Percentiles rank a stretch among this genome's conserved stretches.
These are phyloP conservation scores for Mystacides longicornis DNA, from an alignment of 2,888 invertebrate genomes.

Conservation along the genomic window DNA sequence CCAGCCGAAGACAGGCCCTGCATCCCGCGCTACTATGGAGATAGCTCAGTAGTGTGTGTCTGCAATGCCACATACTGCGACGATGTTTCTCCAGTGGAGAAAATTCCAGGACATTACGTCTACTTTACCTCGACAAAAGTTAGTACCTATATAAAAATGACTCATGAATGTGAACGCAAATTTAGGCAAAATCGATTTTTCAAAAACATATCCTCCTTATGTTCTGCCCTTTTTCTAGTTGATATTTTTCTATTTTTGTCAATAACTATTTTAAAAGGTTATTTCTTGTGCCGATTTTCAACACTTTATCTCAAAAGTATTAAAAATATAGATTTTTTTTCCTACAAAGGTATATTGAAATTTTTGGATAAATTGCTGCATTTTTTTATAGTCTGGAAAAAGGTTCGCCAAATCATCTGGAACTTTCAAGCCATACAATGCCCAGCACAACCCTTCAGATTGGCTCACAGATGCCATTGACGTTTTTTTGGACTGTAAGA, in stretches of 20 bases:
- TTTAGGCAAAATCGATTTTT: background rate
- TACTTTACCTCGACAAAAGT: constrained; percentile 37
- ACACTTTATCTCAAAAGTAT: too few relatives aligned
- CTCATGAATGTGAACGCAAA: too few relatives aligned
- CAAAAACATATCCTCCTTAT: background rate
- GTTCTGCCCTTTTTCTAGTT: too few relatives aligned
- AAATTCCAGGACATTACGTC: constrained; percentile 27
- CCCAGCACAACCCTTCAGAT: background rate
- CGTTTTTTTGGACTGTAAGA: background rate
- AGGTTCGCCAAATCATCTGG: background rate
- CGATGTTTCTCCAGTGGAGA: constrained; percentile 29
- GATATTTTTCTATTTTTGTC: too few relatives aligned
- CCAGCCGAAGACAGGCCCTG: constrained; percentile 16
- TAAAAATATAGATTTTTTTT: too few relatives aligned
- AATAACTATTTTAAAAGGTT: too few relatives aligned
- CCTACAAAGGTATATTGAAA: too few relatives aligned
- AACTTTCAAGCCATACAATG: background rate
- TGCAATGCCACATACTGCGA: constrained; percentile 41
- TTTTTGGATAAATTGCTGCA: too few relatives aligned
- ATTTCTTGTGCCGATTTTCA: too few relatives aligned
- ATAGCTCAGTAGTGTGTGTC: constrained; percentile 36
- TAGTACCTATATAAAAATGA: too few relatives aligned
- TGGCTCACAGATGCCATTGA: background rate
- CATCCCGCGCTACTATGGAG: constrained; percentile 16
- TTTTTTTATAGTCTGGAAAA: too few relatives aligned